A percentile compares a stretch with the other conserved stretches of the same genome.
These are phyloP conservation scores for Melanogrammus aeglefinus DNA, from an alignment of 2,797 vertebrate genomes.

Conservation along the genomic window DNA sequence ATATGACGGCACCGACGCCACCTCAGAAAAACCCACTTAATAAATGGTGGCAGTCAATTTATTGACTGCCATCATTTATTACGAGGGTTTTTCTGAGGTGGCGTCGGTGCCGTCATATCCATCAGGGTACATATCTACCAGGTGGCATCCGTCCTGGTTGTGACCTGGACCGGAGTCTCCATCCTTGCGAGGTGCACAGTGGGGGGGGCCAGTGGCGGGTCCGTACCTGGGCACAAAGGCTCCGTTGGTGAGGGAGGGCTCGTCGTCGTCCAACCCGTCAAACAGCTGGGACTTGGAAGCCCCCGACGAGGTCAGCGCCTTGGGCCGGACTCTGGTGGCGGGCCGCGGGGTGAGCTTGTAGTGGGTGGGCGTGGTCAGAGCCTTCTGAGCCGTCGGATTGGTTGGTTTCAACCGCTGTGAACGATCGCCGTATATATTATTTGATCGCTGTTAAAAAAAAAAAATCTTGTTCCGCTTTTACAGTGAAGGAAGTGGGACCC, in stretches of 20 bases:
- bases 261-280: conserved; percentile 91
- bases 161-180: too few relatives aligned
- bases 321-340: conserved; percentile 87
- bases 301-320: conserved; percentile 83
- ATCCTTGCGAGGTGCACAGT: too few relatives aligned
- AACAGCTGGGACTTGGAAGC: conserved; percentile 91
- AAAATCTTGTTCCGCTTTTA: neutral
- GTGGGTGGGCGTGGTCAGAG: conserved; percentile 90
- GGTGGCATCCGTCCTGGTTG: too few relatives aligned
- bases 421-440: neutral
- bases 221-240: conserved; percentile 90
- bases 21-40: too few relatives aligned
- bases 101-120: too few relatives aligned
- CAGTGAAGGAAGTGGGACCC: conserved; percentile 20
- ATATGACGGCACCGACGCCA: too few relatives aligned
- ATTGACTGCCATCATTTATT: too few relatives aligned
- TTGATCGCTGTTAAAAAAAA: neutral
- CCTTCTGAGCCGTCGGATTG: conserved; percentile 95
- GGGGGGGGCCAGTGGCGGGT: neutral
- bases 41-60: too few relatives aligned
- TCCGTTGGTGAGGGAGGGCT: conserved; percentile 84
- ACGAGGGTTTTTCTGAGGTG: too few relatives aligned
- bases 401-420: conserved; percentile 91
- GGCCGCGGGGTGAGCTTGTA: conserved; percentile 94
- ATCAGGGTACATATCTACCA: too few relatives aligned